Evolutionary conservation across 2,113 vertebrate species (phyloP).

Genomic region (Aldabrachelys gigantea): DNA sequence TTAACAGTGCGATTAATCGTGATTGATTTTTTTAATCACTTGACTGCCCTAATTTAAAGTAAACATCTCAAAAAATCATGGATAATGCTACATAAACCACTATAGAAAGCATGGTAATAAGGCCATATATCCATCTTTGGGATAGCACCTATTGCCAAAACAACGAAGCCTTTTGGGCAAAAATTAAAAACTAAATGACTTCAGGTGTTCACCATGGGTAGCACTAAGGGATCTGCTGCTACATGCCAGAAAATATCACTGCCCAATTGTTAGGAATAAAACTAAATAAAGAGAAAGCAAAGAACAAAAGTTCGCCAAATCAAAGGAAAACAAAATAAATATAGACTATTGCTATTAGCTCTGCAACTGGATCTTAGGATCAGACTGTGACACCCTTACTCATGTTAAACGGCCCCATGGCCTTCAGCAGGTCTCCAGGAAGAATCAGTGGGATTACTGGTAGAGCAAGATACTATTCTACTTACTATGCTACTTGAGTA

Average conservation of each 20-base stretch:
- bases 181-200: not conserved
- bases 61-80: not conserved
- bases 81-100: not conserved
- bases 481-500: not conserved
- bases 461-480: not conserved
- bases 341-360: not conserved
- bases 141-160: conserved; percentile 2
- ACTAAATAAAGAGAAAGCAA: not conserved
- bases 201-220: not conserved
- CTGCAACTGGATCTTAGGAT: not conserved
- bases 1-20: too few species aligned
- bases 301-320: not conserved
- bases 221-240: not conserved
- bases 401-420: not conserved
- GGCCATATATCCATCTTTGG: not conserved
- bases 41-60: too few species aligned
- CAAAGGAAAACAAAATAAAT: not conserved
- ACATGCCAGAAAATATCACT: not conserved
- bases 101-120: not conserved
- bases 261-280: not conserved
- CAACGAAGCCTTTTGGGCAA: not conserved
- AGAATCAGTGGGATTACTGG: not conserved
- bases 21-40: too few species aligned
- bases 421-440: accelerated
- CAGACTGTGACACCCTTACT: not conserved